Evolutionary conservation across 2,888 invertebrate genomes (phyloP).

Genomic region (Scotopteryx bipunctaria): DNA sequence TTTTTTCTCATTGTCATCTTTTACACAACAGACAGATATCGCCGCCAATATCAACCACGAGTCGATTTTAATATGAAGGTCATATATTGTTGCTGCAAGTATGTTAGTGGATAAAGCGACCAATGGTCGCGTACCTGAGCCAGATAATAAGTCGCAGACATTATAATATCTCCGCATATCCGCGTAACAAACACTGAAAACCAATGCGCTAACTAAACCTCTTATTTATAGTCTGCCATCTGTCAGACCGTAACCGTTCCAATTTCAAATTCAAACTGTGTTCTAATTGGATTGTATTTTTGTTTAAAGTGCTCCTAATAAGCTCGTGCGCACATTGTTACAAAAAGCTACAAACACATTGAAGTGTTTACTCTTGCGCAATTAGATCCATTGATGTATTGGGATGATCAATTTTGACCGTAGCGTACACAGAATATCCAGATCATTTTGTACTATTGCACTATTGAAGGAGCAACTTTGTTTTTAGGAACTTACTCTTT

Average conservation of each 20-base stretch:
- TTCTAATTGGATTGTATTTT: constrained; percentile 82
- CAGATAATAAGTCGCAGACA: constrained; percentile 59
- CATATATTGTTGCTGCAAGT: background rate
- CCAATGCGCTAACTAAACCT: constrained; percentile 62
- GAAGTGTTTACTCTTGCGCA: constrained; percentile 78
- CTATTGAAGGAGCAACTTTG: too few relatives aligned
- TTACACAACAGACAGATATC: too few relatives aligned
- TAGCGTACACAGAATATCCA: constrained; percentile 26
- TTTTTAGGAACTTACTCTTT: too few relatives aligned
- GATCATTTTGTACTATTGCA: constrained; percentile 21
- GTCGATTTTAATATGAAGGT: too few relatives aligned
- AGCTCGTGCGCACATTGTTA: constrained; percentile 76
- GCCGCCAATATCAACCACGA: too few relatives aligned
- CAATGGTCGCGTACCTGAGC: constrained; percentile 6
- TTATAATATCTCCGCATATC: constrained; percentile 66
- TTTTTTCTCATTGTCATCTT: too few relatives aligned
- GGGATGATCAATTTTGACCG: constrained; percentile 42
- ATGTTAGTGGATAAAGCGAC: background rate
- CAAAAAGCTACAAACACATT: constrained; percentile 69
- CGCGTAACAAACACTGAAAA: constrained; percentile 61
- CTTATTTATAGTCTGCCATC: constrained; percentile 79
- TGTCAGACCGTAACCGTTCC: constrained; percentile 78
- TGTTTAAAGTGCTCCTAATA: constrained; percentile 78
- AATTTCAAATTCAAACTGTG: constrained; percentile 76
- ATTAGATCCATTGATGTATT: constrained; percentile 80